phyloP scores from a whole-genome alignment of 2,113 vertebrate species.

The Pungitius pungitius region DNA sequence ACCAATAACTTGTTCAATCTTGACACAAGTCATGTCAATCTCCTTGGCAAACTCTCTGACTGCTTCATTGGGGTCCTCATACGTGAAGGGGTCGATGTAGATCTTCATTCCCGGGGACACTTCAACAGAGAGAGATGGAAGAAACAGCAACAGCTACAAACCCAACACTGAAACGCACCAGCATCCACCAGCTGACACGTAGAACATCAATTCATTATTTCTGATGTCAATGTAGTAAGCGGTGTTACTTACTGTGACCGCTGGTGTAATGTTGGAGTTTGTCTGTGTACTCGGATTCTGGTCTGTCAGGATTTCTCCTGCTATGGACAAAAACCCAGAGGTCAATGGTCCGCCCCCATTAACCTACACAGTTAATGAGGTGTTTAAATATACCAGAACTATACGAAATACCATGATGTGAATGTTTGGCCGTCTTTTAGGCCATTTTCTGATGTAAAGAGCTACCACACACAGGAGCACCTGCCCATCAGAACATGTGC shows the following conservation, averaged over 20 bases:
- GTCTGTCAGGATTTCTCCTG: constrained; percentile 90
- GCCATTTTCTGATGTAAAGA: too few species aligned
- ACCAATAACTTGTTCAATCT: constrained; percentile 97
- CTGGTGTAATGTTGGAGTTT: constrained; percentile 98
- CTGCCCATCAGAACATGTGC: too few species aligned
- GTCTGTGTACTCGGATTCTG: constrained; percentile 94
- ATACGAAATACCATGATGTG: too few species aligned
- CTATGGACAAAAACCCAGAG: constrained; percentile 79
- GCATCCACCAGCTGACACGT: neutral
- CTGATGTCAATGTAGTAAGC: neutral
- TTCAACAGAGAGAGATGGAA: constrained; percentile 66
- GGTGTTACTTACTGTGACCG: constrained; percentile 90
- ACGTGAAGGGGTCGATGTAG: constrained; percentile 86
- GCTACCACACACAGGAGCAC: too few species aligned
- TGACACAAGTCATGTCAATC: constrained; percentile 95
- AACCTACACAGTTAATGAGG: neutral
- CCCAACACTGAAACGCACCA: constrained; percentile 4
- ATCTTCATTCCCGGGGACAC: constrained; percentile 97
- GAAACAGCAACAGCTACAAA: constrained; percentile 39
- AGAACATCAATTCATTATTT: neutral
- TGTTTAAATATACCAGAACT: too few species aligned
- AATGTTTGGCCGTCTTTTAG: too few species aligned
- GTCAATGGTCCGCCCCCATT: neutral
- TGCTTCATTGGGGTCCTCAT: constrained; percentile 91
- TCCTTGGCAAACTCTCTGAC: constrained; percentile 96